Conservation (phyloP, 2,113 vertebrate species). For the Ardeotis arabs region DNA sequence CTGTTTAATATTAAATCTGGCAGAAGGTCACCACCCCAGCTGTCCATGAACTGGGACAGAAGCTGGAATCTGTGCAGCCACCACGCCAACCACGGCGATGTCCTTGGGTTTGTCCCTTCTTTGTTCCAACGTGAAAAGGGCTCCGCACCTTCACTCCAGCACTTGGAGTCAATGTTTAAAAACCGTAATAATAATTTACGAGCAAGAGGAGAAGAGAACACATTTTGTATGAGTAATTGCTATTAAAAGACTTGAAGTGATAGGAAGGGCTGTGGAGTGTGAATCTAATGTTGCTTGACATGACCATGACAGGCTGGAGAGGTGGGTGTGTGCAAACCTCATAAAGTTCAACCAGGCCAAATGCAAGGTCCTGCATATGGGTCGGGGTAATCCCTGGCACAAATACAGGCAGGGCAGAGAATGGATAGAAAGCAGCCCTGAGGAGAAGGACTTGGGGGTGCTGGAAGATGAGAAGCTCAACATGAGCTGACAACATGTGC, state of each 20-base stretch:
- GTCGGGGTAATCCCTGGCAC: too few relatives aligned
- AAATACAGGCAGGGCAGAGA: too few relatives aligned
- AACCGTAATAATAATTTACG: not conserved
- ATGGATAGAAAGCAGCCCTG: too few relatives aligned
- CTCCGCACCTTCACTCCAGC: not conserved
- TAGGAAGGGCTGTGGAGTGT: not conserved
- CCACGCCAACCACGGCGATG: rapidly evolving
- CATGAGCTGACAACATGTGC: too few relatives aligned
- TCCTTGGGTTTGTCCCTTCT: not conserved
- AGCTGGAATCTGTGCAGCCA: not conserved
- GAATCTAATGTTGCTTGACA: not conserved
- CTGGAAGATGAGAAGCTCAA: too few relatives aligned
- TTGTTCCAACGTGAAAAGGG: not conserved
- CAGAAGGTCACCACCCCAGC: not conserved
- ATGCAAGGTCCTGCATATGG: too few relatives aligned
- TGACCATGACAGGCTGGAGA: too few relatives aligned
- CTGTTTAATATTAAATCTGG: not conserved
- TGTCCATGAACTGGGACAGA: not conserved
- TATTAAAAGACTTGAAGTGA: not conserved
- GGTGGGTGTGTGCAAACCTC: too few relatives aligned
- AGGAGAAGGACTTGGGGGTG: too few relatives aligned
- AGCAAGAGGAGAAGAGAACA: not conserved
- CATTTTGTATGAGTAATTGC: not conserved
- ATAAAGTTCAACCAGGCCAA: too few relatives aligned
- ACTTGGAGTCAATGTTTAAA: not conserved